Conservation (phyloP, 2,797 vertebrate species). For the Numenius phaeopus region DNA sequence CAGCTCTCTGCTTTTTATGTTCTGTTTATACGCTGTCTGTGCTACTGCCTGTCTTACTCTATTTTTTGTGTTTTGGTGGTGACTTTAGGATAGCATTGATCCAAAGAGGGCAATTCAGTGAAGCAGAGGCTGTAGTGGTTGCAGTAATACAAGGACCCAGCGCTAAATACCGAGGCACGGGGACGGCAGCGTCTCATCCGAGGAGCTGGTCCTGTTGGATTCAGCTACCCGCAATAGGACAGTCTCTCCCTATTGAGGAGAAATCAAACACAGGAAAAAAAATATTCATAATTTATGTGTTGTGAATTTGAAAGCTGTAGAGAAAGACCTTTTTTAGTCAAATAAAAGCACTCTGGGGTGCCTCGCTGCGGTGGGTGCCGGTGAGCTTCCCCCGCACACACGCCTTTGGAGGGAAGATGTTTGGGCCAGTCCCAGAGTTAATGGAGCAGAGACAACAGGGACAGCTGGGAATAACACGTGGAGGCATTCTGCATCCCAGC, state of each 20-base stretch:
- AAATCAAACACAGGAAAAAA: not conserved
- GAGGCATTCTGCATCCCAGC: not conserved
- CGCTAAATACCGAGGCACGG: rapidly evolving
- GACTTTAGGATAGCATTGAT: not conserved
- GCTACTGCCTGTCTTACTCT: not conserved
- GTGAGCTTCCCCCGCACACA: not conserved
- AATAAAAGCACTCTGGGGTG: not conserved
- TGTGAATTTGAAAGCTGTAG: not conserved
- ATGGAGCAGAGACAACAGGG: not conserved
- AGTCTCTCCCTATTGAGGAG: not conserved
- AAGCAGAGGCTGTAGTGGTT: not conserved
- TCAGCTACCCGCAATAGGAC: not conserved
- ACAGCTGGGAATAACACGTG: not conserved
- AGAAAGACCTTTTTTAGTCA: not conserved
- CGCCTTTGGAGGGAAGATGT: rapidly evolving
- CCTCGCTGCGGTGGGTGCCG: not conserved
- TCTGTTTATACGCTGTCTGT: not conserved
- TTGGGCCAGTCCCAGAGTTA: not conserved
- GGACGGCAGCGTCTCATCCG: not conserved
- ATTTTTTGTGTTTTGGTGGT: not conserved
- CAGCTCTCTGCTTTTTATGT: not conserved
- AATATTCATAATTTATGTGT: not conserved
- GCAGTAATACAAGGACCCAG: not conserved
- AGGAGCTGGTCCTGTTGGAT: not conserved
- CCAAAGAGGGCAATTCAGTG: not conserved